Conservation (phyloP, 2,888 invertebrate genomes). For the Chrysotoxum bicinctum region DNA sequence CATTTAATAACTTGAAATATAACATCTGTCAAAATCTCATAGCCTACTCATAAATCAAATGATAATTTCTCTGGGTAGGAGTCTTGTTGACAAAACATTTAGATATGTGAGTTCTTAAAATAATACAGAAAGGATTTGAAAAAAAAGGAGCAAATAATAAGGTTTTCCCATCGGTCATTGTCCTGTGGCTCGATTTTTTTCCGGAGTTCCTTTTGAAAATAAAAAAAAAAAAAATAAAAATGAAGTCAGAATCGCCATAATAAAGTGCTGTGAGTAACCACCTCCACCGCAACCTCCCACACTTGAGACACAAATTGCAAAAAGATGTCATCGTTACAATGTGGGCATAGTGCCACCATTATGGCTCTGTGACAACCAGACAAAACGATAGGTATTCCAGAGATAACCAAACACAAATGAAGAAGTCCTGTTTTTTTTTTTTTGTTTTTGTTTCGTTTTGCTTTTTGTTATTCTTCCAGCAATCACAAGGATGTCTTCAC, state of each 20-base stretch:
- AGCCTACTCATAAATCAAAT: slow-evolving; percentile 65
- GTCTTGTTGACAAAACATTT: slow-evolving; percentile 64
- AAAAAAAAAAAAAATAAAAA: slow-evolving; percentile 3
- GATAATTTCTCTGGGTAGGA: slow-evolving; percentile 1
- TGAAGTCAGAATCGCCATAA: slow-evolving; percentile 13
- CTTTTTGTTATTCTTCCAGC: slow-evolving; percentile 1
- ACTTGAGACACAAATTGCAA: slow-evolving; percentile 60
- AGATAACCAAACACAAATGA: slow-evolving; percentile 62
- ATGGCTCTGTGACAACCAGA: slow-evolving; percentile 44
- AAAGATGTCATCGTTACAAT: slow-evolving; percentile 58
- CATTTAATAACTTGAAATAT: slow-evolving; percentile 59
- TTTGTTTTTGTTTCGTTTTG: background rate
- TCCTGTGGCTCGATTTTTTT: slow-evolving; percentile 12
- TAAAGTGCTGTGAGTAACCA: background rate
- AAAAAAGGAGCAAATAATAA: background rate
- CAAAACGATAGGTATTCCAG: slow-evolving; percentile 59
- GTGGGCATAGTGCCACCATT: slow-evolving; percentile 64
- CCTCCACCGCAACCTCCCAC: background rate
- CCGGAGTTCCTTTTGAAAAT: slow-evolving; percentile 3
- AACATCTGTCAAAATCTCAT: slow-evolving; percentile 59
- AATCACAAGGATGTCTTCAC: background rate
- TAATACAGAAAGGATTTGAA: background rate
- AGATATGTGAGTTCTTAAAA: slow-evolving; percentile 21
- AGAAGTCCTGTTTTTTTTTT: slow-evolving; percentile 5
- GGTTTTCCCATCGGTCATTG: slow-evolving; percentile 34